Conservation (phyloP, 2,113 vertebrate species). For the Candoia aspera region DNA sequence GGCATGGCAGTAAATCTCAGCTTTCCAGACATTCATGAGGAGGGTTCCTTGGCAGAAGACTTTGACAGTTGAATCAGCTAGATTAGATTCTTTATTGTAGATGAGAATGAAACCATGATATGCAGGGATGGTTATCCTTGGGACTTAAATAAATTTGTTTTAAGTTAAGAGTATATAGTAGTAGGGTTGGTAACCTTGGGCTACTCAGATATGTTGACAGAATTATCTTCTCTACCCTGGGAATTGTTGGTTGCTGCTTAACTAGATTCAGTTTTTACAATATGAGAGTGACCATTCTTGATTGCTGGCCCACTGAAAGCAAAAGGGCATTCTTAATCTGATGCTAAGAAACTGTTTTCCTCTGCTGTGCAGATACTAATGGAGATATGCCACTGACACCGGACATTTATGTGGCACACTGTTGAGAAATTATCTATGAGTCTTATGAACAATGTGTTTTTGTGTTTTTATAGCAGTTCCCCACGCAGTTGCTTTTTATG, state of each 20-base stretch:
- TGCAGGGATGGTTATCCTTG: too few species aligned
- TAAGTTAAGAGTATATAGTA: too few species aligned
- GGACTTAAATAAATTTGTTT: too few species aligned
- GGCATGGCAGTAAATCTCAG: too few species aligned
- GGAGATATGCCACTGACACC: not conserved
- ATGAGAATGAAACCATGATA: too few species aligned
- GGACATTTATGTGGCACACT: not conserved
- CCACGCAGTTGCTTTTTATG: not conserved
- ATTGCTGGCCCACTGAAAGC: not conserved
- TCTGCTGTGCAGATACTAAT: not conserved
- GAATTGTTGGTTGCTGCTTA: not conserved
- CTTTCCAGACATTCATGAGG: too few species aligned
- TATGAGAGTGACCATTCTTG: not conserved
- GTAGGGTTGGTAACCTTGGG: too few species aligned
- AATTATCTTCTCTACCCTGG: too few species aligned
- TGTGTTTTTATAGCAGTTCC: not conserved
- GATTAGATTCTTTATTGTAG: too few species aligned
- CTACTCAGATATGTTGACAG: too few species aligned
- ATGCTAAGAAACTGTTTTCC: not conserved
- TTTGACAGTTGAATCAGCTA: too few species aligned
- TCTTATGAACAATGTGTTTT: not conserved
- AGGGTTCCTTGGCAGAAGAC: too few species aligned
- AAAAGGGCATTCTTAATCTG: not conserved
- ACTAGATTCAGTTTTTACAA: not conserved
- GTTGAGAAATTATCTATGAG: not conserved